Conservation (phyloP, 2,888 invertebrate genomes). For the Rhopalosiphum nymphaeae region DNA sequence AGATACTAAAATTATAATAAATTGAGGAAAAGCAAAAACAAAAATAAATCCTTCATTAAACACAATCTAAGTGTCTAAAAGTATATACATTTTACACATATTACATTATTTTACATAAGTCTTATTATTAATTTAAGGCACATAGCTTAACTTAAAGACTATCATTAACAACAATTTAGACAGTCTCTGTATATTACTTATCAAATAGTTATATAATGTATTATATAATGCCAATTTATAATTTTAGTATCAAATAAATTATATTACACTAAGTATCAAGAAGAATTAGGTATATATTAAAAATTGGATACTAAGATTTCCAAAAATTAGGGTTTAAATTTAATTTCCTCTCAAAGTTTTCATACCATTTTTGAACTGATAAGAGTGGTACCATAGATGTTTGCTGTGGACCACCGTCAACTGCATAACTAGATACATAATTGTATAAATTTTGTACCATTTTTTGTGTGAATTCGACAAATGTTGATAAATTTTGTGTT, state of each 20-base stretch:
- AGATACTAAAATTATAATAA: neutral
- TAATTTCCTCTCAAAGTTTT: conserved; percentile 89
- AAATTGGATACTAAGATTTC: conserved; percentile 71
- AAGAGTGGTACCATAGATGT: conserved; percentile 90
- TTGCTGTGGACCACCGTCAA: conserved; percentile 82
- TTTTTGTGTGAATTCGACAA: conserved; percentile 78
- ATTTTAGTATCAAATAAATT: neutral
- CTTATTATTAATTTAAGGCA: neutral
- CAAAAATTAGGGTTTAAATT: conserved; percentile 95
- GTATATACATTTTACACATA: neutral
- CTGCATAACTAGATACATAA: conserved; percentile 90
- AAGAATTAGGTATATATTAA: neutral
- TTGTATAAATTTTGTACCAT: conserved; percentile 95
- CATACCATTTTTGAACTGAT: conserved; percentile 92
- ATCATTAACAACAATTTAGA: neutral
- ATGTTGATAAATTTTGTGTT: conserved; percentile 72
- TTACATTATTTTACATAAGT: neutral
- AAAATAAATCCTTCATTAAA: neutral
- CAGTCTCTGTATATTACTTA: neutral
- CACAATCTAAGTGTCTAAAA: neutral
- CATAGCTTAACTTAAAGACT: neutral
- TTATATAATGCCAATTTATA: neutral
- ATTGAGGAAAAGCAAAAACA: neutral
- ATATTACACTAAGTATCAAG: neutral
- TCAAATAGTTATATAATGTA: neutral